Evolutionary conservation across 35 echinoderm and acorn worm genomes (phyloP).

Genomic region (Heliocidaris tuberculata): DNA sequence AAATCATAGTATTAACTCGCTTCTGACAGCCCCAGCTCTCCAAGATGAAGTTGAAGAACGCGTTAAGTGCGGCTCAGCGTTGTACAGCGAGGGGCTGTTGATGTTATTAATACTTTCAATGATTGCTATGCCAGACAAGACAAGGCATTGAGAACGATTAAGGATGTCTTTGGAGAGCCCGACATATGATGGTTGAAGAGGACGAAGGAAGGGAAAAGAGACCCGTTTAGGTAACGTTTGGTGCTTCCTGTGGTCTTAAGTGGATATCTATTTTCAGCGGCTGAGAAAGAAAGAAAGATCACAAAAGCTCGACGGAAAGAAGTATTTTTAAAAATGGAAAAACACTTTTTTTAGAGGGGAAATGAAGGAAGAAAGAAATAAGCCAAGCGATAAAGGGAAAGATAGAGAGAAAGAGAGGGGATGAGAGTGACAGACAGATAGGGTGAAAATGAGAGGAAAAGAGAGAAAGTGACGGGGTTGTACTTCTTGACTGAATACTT

Average conservation of each 20-base stretch:
- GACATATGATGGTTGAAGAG: conserved; percentile 10
- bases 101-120: conserved; percentile 19
- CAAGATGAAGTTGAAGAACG: neutral
- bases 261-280: neutral
- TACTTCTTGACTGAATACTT: no score
- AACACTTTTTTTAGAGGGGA: no score
- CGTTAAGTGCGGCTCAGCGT: neutral
- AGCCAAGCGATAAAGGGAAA: no score
- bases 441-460: no score
- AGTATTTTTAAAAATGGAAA: no score
- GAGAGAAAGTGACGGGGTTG: no score
- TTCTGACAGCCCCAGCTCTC: neutral
- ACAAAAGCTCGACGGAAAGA: neutral
- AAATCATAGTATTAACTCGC: conserved; percentile 12
- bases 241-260: neutral
- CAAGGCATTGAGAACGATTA: conserved; percentile 1
- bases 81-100: neutral
- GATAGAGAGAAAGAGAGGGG: no score
- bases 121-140: conserved; percentile 1
- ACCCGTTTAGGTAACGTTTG: neutral
- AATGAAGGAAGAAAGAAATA: no score
- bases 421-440: no score
- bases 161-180: neutral
- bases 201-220: neutral
- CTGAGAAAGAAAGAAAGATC: neutral